A percentile compares a stretch with the other conserved stretches of the same genome.
phyloP scores from a whole-genome alignment of 2,888 invertebrate species.

The Drosophila cracens region DNA sequence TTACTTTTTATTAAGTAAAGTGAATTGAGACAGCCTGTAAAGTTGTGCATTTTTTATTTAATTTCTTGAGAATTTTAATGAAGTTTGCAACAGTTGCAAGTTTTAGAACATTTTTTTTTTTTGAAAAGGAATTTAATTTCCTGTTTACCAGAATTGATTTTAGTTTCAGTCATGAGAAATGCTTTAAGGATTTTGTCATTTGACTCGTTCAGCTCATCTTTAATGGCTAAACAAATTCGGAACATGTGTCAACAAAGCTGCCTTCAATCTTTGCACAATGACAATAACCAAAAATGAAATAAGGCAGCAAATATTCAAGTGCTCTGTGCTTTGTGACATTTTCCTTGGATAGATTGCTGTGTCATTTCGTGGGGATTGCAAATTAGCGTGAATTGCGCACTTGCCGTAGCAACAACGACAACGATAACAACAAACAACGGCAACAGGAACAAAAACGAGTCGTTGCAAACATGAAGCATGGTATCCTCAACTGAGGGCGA shows the following conservation, averaged over 20 bases:
- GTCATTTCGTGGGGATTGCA: conserved; percentile 68
- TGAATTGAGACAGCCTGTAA: background rate
- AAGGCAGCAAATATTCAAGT: conserved; percentile 39
- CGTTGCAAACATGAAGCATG: conserved; percentile 3
- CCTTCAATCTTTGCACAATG: conserved; percentile 3
- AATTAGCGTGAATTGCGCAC: conserved; percentile 75
- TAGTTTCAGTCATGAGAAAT: background rate
- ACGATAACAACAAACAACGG: background rate
- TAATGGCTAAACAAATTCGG: conserved; percentile 13
- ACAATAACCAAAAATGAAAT: conserved; percentile 31
- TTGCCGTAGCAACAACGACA: conserved; percentile 36
- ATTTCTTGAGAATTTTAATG: background rate
- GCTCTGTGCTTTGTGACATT: conserved; percentile 17
- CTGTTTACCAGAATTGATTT: background rate
- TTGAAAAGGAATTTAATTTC: background rate
- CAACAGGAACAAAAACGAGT: background rate
- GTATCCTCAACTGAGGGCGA: background rate
- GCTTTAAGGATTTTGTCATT: background rate
- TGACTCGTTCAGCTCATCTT: background rate
- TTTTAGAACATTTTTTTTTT: background rate
- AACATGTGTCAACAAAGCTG: conserved; percentile 25
- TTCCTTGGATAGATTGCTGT: conserved; percentile 39
- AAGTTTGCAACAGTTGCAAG: background rate
- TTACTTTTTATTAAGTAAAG: background rate
- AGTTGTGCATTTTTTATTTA: background rate